Evolutionary conservation across 2,797 vertebrate species (phyloP).

Genomic region (Lepus oiostolus): DNA sequence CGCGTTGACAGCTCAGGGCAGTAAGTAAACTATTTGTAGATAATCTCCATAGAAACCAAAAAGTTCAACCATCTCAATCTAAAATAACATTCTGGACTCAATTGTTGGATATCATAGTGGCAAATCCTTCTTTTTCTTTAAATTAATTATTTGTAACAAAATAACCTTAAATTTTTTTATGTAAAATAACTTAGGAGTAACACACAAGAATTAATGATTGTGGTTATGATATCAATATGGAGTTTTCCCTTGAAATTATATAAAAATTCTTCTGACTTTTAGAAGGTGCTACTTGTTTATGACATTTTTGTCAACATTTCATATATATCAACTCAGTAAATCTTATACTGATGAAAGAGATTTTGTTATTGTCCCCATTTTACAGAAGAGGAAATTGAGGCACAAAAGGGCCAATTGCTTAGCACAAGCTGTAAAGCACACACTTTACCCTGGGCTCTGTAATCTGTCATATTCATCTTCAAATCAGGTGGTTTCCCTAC

Average conservation of each 20-base stretch:
- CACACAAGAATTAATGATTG: not conserved
- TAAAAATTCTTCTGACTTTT: not conserved
- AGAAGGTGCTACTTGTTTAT: not conserved
- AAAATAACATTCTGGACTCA: slow-evolving; percentile 88
- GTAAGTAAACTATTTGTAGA: slow-evolving; percentile 93
- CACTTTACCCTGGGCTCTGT: not conserved
- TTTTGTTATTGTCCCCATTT: not conserved
- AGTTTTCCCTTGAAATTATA: not conserved
- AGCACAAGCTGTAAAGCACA: not conserved
- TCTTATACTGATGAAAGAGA: not conserved
- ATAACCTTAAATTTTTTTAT: not conserved
- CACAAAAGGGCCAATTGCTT: not conserved
- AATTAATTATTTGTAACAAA: slow-evolving; percentile 81
- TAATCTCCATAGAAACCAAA: slow-evolving; percentile 96
- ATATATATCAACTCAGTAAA: not conserved
- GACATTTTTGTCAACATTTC: not conserved
- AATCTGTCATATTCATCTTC: not conserved
- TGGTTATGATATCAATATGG: not conserved
- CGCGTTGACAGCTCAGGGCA: slow-evolving; percentile 91
- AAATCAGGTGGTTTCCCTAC: not conserved
- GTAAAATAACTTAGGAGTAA: not conserved
- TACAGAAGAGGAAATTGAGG: slow-evolving; percentile 25
- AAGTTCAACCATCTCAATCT: slow-evolving; percentile 92
- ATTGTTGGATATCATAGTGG: slow-evolving; percentile 84
- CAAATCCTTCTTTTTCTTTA: slow-evolving; percentile 88